Conservation (phyloP, 2,797 vertebrate species). For the Sebastes kiyomatsui region DNA sequence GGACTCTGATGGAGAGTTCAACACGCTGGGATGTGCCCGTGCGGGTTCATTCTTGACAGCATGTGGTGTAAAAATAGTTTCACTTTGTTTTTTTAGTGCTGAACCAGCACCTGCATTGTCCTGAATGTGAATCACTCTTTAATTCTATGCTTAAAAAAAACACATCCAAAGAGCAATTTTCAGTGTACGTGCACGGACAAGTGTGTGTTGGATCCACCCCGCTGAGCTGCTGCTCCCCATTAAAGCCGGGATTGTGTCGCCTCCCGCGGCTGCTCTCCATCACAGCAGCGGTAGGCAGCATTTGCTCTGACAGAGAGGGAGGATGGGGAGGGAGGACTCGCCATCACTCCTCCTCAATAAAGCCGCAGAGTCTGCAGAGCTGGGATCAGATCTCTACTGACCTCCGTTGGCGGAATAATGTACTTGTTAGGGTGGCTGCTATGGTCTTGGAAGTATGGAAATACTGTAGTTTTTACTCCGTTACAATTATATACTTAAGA, state of each 20-base stretch:
- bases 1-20: constrained; percentile 65
- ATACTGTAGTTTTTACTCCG: background rate
- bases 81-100: constrained; percentile 1
- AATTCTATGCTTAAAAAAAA: background rate
- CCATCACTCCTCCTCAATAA: background rate
- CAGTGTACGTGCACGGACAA: background rate
- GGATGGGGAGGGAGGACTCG: background rate
- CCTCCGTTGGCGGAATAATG: constrained; percentile 42
- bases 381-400: constrained; percentile 56
- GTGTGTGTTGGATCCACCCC: background rate
- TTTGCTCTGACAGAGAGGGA: constrained; percentile 31
- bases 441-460: background rate
- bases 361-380: background rate
- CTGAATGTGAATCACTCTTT: constrained; percentile 9
- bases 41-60: constrained; percentile 28
- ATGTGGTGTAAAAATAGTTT: background rate
- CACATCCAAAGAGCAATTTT: background rate
- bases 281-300: constrained; percentile 38
- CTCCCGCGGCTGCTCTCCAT: constrained; percentile 52
- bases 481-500: background rate
- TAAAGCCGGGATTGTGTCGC: constrained; percentile 25
- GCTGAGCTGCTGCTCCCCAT: constrained; percentile 8
- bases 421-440: background rate
- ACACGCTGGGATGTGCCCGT: background rate
- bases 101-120: background rate